Evolutionary conservation across 2,113 vertebrate genomes (phyloP), one percentile per base, ranked within the genome.

Genomic region (Elachura formosa): DNA sequence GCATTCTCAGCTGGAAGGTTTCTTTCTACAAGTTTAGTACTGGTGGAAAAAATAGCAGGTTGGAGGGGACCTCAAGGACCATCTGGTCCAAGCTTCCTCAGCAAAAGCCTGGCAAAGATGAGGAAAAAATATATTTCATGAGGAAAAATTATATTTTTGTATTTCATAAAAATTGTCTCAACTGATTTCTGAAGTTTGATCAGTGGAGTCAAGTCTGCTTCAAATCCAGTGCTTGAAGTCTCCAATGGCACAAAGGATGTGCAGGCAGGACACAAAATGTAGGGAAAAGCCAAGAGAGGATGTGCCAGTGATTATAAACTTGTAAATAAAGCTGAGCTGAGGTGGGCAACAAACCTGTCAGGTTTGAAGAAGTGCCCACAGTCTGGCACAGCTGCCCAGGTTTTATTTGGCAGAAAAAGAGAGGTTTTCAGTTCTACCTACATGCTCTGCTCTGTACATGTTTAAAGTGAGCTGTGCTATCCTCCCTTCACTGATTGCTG

Each of bases 311-410:
- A 6, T 36, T 33, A 1, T 38, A 54, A 49, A 17, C 5, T 5
- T 33, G 16, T 12, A 49, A 55, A 38, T 29, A 59, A 78, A 68
- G 1, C 26, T 72, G 74, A 59, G 54, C 43, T 46, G 51, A 55
- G 12, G 25, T 48, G 43, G 64, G 38, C 25, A 29, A 52, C 16
- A 41, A 33, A 62, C 6, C 3, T 7, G 15, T 1, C 40, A 9
- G 14, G 1, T 23, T 33, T 23, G 19, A 51, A n/a, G n/a, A 24
- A 2, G 0, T 2, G 3, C 26, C 20, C 1, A 2, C 2, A 11
- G 45, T 3, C 7, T 36, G 49, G 62, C 25, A 12, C 16, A 24
- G n/a, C 5, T 55, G 24, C 1, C 48, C 5, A 36, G 25, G 41
- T 4, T 43, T 40, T 2, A 21, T 0, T 1, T 14, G 43, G 26